Percentiles rank a stretch among this genome's conserved stretches.
Conservation (phyloP, 2,113 vertebrate species). For the Mystacornis crossleyi region DNA sequence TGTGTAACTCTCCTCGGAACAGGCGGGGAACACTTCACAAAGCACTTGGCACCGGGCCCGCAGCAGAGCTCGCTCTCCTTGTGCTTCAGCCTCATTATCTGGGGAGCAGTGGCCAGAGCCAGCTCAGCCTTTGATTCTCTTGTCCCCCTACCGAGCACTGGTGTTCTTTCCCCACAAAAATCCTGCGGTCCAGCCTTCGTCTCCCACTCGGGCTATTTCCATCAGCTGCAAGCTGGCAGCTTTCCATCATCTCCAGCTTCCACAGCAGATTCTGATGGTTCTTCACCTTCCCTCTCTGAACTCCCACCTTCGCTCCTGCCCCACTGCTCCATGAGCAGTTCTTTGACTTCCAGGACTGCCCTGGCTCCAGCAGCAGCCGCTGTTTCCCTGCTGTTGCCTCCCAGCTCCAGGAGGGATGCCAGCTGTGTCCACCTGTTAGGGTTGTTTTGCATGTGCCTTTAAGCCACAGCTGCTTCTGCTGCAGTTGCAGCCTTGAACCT, state of each 20-base stretch:
- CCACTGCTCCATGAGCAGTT: neutral
- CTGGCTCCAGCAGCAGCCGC: neutral
- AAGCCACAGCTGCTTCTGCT: neutral
- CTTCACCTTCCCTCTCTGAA: neutral
- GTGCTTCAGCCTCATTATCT: slow-evolving; percentile 32
- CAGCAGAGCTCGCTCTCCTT: slow-evolving; percentile 34
- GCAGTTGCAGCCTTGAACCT: neutral
- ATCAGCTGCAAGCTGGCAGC: neutral
- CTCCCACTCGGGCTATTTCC: neutral
- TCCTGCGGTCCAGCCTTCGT: neutral
- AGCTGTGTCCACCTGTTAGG: neutral
- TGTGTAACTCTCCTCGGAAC: slow-evolving; percentile 21
- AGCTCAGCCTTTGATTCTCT: neutral
- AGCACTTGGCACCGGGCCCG: neutral
- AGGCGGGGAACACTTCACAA: neutral
- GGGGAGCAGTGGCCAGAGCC: neutral
- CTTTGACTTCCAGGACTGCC: neutral
- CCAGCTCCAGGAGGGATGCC: neutral
- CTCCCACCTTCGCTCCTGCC: neutral
- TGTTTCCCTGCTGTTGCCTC: neutral
- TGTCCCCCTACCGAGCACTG: neutral
- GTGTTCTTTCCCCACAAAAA: neutral
- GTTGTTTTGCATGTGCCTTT: neutral
- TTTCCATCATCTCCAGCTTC: neutral
- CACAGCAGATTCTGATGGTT: neutral